phyloP scores from a whole-genome alignment of 2,797 vertebrate genomes.

The Malurus leucopterus region DNA sequence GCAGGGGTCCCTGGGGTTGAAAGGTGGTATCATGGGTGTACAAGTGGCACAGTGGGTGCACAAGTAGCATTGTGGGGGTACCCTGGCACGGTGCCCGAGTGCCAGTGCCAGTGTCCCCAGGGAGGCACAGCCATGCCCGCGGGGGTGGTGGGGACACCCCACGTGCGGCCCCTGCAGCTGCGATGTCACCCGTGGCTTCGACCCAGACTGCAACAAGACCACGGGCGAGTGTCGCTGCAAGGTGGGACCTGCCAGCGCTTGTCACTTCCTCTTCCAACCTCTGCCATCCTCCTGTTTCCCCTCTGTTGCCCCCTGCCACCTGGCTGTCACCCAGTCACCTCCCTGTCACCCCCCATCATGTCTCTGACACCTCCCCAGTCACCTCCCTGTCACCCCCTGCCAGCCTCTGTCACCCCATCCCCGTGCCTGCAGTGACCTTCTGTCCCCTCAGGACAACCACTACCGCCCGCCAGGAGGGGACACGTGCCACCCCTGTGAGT shows the following conservation, averaged over 20 bases:
- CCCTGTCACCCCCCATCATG: neutral
- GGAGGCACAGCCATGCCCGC: constrained; percentile 85
- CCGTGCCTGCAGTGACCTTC: neutral
- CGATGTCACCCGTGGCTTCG: constrained; percentile 83
- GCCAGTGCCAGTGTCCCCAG: neutral
- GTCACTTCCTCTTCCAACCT: neutral
- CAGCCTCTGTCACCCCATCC: neutral
- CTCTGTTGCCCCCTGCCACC: neutral
- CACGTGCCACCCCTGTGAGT: constrained; percentile 87
- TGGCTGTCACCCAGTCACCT: too few species aligned
- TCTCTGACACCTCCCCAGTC: too few species aligned
- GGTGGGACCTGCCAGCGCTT: constrained; percentile 63
- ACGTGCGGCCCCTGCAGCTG: constrained; percentile 92
- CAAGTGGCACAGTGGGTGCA: neutral
- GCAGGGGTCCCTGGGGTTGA: neutral
- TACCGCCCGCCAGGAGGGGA: constrained; percentile 77
- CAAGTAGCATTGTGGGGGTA: neutral
- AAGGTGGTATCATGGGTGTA: neutral
- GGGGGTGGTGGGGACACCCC: constrained; percentile 95
- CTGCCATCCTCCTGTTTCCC: neutral
- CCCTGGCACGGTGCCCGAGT: neutral
- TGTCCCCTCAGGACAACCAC: constrained; percentile 86
- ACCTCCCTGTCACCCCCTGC: neutral
- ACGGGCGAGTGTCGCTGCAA: constrained; percentile 92
- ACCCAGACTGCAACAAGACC: constrained; percentile 93